A percentile compares a stretch with the other conserved stretches of the same genome.
Evolutionary conservation across 2,113 vertebrate species (phyloP).

Genomic region (Bubalus kerabau): DNA sequence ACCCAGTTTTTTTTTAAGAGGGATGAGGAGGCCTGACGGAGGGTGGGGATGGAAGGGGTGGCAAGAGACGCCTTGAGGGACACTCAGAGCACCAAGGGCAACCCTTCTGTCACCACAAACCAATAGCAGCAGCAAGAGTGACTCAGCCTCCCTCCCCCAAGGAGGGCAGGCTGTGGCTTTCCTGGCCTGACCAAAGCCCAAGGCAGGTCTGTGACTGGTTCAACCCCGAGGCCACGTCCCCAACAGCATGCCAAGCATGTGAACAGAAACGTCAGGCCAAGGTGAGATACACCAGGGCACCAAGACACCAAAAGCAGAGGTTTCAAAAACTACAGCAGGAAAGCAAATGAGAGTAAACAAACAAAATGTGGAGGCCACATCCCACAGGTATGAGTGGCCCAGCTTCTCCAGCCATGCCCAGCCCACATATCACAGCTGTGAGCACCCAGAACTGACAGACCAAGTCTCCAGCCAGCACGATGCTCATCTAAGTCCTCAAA

Average conservation of each 20-base stretch:
- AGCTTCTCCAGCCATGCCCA: neutral
- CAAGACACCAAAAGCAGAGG: neutral
- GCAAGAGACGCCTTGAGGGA: neutral
- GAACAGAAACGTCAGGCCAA: neutral
- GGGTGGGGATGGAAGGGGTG: too few relatives aligned
- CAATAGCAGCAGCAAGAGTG: neutral
- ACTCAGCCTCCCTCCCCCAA: neutral
- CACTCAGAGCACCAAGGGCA: neutral
- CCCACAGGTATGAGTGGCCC: neutral
- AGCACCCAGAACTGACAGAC: neutral
- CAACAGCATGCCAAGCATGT: neutral
- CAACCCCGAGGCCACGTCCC: neutral
- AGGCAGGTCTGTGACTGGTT: neutral
- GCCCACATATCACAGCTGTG: neutral
- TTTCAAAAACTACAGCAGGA: neutral
- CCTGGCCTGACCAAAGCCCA: neutral
- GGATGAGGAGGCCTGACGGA: neutral
- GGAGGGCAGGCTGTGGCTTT: neutral
- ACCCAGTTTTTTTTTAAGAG: neutral
- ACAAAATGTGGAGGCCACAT: rapidly evolving
- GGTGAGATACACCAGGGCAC: neutral
- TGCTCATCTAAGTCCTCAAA: neutral
- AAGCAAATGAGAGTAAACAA: neutral
- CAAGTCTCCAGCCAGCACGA: neutral
- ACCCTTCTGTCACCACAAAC: neutral